These are phyloP conservation scores for Lagenorhynchus albirostris DNA, from an alignment of 2,113 vertebrate genomes.

Conservation along the genomic window DNA sequence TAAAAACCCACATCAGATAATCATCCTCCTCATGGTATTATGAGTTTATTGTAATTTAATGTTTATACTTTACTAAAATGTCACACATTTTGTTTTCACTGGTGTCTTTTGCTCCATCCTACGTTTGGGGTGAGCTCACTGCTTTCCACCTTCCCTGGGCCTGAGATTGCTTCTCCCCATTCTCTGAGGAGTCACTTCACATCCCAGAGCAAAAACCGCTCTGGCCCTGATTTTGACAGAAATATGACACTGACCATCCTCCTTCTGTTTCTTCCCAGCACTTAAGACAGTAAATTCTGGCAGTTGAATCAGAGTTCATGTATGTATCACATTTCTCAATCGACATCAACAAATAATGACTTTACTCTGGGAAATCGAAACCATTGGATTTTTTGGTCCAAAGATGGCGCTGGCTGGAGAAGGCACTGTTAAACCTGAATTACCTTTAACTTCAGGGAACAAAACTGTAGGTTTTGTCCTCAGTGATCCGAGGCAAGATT, in stretches of 20 bases:
- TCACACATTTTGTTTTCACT: background rate
- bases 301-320: background rate
- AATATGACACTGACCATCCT: background rate
- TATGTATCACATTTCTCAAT: background rate
- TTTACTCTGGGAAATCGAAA: background rate
- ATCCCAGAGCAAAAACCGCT: background rate
- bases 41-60: background rate
- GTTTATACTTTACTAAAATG: background rate
- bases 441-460: background rate
- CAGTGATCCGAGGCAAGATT: background rate
- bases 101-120: background rate
- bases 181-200: background rate
- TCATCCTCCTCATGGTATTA: background rate
- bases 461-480: background rate
- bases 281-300: background rate
- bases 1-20: background rate
- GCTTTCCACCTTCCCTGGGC: background rate
- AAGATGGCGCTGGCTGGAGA: background rate
- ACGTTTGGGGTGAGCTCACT: background rate
- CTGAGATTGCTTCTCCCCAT: background rate
- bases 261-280: background rate
- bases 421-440: background rate
- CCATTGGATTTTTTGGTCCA: background rate
- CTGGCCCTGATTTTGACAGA: background rate
- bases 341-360: background rate